Evolutionary conservation across 2,888 invertebrate genomes (phyloP).

Genomic region (Drosophila nr. fundita): DNA sequence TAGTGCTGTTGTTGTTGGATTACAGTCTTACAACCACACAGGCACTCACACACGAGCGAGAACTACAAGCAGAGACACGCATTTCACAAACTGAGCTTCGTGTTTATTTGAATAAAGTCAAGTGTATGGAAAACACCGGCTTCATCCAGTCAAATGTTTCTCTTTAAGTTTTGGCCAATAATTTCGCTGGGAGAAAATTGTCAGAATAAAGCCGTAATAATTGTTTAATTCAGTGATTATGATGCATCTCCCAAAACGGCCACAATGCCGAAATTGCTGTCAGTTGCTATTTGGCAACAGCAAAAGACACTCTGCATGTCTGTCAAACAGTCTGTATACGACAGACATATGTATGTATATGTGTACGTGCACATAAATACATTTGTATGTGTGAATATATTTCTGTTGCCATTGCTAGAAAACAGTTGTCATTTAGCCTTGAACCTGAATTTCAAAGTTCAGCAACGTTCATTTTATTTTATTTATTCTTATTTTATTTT

Average conservation of each 20-base stretch:
- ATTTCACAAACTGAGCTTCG: slow-evolving; percentile 13
- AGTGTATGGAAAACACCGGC: neutral
- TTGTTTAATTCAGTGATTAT: neutral
- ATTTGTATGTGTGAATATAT: neutral
- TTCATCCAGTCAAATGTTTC: neutral
- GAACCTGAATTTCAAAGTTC: slow-evolving; percentile 72
- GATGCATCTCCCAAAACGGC: neutral
- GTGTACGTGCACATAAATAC: neutral
- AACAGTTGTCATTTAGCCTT: slow-evolving; percentile 70
- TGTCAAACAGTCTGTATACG: neutral
- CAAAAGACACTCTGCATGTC: neutral
- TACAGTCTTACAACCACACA: slow-evolving; percentile 30
- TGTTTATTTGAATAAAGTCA: slow-evolving; percentile 26
- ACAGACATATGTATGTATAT: neutral
- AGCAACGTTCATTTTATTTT: slow-evolving; percentile 29
- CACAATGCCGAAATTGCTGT: neutral
- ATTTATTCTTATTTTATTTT: neutral
- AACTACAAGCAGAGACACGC: slow-evolving; percentile 1
- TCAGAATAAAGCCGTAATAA: neutral
- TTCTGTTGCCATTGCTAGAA: slow-evolving; percentile 48
- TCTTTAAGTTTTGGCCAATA: neutral
- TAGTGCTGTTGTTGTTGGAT: slow-evolving; percentile 26
- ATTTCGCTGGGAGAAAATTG: neutral
- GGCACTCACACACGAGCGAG: neutral
- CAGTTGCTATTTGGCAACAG: neutral